These are phyloP conservation scores for Cossypha polioptera DNA, from an alignment of 2,797 vertebrate species.

Conservation along the genomic window DNA sequence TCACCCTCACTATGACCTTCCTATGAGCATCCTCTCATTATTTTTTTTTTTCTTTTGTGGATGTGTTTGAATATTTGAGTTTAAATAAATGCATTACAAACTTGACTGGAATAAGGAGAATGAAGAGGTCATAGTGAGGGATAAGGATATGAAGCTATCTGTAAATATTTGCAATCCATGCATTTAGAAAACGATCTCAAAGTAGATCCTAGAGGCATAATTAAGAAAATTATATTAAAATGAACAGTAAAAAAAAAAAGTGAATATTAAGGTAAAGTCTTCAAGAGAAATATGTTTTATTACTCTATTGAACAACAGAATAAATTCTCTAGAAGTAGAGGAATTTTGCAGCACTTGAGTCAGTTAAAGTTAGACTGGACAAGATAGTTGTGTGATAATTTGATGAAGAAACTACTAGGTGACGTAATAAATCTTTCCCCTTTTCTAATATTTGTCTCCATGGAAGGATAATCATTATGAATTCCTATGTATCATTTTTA, in stretches of 20 bases:
- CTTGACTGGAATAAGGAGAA: neutral
- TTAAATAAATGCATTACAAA: neutral
- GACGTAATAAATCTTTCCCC: neutral
- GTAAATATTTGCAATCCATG: neutral
- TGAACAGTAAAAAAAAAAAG: neutral
- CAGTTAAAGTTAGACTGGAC: neutral
- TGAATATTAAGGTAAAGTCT: neutral
- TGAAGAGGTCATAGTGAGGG: neutral
- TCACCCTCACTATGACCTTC: neutral
- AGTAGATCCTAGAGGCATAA: neutral
- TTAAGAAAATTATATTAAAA: neutral
- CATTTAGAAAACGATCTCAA: neutral
- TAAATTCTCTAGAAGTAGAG: neutral
- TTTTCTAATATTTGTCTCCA: neutral
- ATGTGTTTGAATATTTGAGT: neutral
- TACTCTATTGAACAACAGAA: neutral
- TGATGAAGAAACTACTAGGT: neutral
- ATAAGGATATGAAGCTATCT: neutral
- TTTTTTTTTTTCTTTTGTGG: neutral
- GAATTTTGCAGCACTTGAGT: neutral
- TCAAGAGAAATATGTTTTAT: neutral
- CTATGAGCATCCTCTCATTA: fast-evolving
- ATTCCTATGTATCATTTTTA: neutral
- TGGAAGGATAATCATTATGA: neutral
- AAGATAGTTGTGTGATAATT: neutral